phyloP scores from a whole-genome alignment of 2,888 invertebrate genomes.

The Anoplius nigerrimus region DNA sequence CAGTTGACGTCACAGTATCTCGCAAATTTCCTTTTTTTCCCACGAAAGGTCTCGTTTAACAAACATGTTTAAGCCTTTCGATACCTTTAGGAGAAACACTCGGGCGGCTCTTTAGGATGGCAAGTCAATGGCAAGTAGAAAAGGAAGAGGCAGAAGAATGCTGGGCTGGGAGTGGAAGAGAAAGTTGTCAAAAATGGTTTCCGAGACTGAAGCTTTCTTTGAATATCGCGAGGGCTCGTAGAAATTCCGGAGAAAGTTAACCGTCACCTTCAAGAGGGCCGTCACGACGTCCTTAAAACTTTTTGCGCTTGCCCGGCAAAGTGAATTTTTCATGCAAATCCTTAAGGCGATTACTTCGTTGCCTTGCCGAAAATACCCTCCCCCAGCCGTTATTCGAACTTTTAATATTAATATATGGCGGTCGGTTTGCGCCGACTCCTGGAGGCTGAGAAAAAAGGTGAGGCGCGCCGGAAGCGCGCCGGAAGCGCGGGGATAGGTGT shows the following conservation, averaged over 20 bases:
- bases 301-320: conserved; percentile 4
- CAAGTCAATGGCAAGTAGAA: no score
- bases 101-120: no score
- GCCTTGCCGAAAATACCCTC: conserved; percentile 5
- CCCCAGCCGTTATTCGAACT: not conserved
- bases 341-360: conserved; percentile 12
- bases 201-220: not conserved
- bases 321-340: conserved; percentile 14
- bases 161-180: no score
- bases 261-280: no score
- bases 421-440: not conserved
- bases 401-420: not conserved
- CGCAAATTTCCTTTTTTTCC: no score
- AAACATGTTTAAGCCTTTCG: no score
- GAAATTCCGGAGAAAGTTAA: no score
- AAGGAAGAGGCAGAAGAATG: no score
- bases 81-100: no score
- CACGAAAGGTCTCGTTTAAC: no score
- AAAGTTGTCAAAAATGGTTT: not conserved
- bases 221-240: no score
- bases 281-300: conserved; percentile 13
- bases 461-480: not conserved
- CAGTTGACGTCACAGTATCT: no score
- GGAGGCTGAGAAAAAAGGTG: not conserved
- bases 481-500: not conserved